Conservation (phyloP, 2,888 invertebrate genomes). For the Lasius platythorax region DNA sequence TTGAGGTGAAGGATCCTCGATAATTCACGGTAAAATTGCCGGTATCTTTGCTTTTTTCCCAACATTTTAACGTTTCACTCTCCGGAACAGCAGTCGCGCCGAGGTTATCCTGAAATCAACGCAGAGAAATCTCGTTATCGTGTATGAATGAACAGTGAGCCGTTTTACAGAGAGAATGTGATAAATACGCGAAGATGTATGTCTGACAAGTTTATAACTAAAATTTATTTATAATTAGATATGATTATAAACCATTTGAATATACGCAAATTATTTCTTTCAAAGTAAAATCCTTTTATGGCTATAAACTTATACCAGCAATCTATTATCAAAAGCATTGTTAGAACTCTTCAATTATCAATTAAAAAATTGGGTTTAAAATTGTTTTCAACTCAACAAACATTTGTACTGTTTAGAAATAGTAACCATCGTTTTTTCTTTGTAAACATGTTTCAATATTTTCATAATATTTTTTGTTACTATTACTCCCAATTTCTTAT, state of each 20-base stretch:
- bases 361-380: neutral
- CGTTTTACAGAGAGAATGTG: neutral
- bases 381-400: neutral
- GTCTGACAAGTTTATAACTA: neutral
- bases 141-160: neutral
- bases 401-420: neutral
- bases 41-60: constrained; percentile 25
- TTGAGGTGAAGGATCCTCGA: constrained; percentile 60
- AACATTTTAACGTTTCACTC: constrained; percentile 34
- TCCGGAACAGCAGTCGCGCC: neutral
- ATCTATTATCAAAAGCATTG: neutral
- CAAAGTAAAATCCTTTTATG: neutral
- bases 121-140: constrained; percentile 33
- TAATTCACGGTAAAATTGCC: constrained; percentile 20
- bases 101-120: constrained; percentile 31
- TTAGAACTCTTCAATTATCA: neutral
- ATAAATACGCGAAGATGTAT: neutral
- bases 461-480: neutral
- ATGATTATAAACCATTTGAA: neutral
- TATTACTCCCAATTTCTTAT: neutral
- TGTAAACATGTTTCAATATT: neutral
- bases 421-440: neutral
- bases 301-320: neutral
- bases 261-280: neutral
- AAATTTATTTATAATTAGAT: neutral